Evolutionary conservation across 2,888 invertebrate species (phyloP), one percentile per base, ranked within the genome.

Genomic region (Odontocolon sp.): DNA sequence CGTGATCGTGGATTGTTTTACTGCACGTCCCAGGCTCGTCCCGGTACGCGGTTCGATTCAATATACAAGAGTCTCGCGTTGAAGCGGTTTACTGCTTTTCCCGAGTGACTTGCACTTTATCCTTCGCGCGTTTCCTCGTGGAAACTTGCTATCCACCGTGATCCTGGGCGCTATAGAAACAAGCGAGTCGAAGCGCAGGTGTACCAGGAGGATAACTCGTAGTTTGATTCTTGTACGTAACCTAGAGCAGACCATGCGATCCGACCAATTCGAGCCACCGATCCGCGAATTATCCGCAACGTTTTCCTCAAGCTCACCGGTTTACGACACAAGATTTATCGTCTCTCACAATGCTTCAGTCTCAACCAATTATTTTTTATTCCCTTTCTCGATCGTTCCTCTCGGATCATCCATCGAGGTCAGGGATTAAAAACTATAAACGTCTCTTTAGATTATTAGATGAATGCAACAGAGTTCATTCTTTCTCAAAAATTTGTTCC

Each of bases 61-160:
- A 47, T 47, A 23, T 21, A 23, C 42, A n/a, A 6, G 1, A 23
- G 23, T n/a, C 23, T 23, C 47, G 9, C 47, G 4, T 23, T 4
- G 47, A n/a, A 21, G n/a, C 23, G 47, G 47, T 47, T 47, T 47
- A 47, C 47, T 23, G 47, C 47, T 47, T 47, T 11, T 23, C n/a
- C 47, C 23, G 9, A 47, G 21, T n/a, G 47, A 23, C 47, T 47
- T 5, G 47, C 9, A 21, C 21, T 8, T 47, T 23, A 23, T 47
- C 3, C 23, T 11, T 23, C n/a, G 16, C 14, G 6, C 2, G 16
- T 42, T 42, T 18, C 8, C 42, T 9, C 3, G 16, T n/a, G 2
- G 18, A 21, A 16, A 9, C 42, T 18, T 21, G 42, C 21, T 18
- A 18, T 9, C 36, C 0, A 18, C 0, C 18, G 18, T 42, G 5